Evolutionary conservation across 2,797 vertebrate genomes (phyloP).

Genomic region (Halcyon leucocephala): DNA sequence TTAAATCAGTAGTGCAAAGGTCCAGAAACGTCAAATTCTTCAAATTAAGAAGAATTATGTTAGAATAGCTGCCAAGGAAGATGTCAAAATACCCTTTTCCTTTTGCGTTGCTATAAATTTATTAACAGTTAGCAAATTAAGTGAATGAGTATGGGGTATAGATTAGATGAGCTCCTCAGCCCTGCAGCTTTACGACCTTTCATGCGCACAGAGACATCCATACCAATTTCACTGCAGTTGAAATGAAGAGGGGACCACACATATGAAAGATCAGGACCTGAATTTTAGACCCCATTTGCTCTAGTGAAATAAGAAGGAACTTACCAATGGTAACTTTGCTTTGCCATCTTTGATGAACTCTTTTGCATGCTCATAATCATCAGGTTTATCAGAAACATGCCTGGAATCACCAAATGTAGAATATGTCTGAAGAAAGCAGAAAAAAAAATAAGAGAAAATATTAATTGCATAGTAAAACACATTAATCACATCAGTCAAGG

Average conservation of each 20-base stretch:
- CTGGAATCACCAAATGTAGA: constrained; percentile 76
- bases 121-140: background rate
- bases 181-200: background rate
- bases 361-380: constrained; percentile 85
- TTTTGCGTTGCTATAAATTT: background rate
- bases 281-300: background rate
- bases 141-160: background rate
- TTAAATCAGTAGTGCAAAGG: background rate
- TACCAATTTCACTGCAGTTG: background rate
- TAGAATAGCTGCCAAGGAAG: background rate
- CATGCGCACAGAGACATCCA: background rate
- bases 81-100: background rate
- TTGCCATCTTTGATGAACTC: constrained; percentile 76
- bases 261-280: background rate
- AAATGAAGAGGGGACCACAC: background rate
- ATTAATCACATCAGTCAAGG: background rate
- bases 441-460: background rate
- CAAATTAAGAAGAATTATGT: background rate
- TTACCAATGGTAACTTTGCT: constrained; percentile 82
- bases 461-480: background rate
- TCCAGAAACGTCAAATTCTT: background rate
- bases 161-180: background rate
- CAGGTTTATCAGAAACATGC: constrained; percentile 76
- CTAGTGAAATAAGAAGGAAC: background rate
- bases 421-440: constrained; percentile 74